phyloP scores from a whole-genome alignment of 2,113 vertebrate genomes.

The Phoxinus phoxinus region DNA sequence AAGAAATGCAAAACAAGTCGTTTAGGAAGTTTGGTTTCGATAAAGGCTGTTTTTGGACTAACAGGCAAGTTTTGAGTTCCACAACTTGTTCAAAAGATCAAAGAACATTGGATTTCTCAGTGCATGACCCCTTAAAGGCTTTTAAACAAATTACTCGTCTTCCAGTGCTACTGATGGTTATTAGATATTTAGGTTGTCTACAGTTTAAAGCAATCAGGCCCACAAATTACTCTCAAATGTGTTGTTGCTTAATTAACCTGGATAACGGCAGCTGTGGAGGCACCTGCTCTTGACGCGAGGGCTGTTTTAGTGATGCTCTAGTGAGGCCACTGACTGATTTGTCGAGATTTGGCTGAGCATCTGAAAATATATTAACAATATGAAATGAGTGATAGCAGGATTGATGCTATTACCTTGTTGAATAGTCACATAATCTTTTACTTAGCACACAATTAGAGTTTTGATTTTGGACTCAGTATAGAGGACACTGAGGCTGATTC shows the following conservation, averaged over 20 bases:
- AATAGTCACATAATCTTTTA: background rate
- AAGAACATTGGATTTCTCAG: background rate
- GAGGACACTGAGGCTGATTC: background rate
- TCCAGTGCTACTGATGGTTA: background rate
- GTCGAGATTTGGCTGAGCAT: background rate
- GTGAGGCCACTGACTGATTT: slow-evolving; percentile 17
- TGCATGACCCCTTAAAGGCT: background rate
- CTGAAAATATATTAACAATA: background rate
- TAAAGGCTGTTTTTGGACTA: background rate
- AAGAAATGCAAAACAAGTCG: background rate
- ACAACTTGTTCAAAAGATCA: background rate
- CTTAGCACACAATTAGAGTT: background rate
- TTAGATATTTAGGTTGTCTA: background rate
- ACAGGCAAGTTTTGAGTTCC: background rate
- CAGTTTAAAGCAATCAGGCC: slow-evolving; percentile 21
- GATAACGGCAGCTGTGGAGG: slow-evolving; percentile 26
- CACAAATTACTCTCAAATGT: slow-evolving; percentile 6
- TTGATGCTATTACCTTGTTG: background rate
- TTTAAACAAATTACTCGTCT: background rate
- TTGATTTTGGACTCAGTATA: background rate
- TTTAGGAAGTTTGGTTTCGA: background rate
- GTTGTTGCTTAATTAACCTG: slow-evolving; percentile 23
- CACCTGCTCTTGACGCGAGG: slow-evolving; percentile 13
- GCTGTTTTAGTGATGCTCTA: slow-evolving; percentile 3
- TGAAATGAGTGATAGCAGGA: background rate